Evolutionary conservation across 1,140 invertebrate species (phyloP), one percentile per base, ranked within the genome.

Genomic region (Oncopeltus fasciatus): DNA sequence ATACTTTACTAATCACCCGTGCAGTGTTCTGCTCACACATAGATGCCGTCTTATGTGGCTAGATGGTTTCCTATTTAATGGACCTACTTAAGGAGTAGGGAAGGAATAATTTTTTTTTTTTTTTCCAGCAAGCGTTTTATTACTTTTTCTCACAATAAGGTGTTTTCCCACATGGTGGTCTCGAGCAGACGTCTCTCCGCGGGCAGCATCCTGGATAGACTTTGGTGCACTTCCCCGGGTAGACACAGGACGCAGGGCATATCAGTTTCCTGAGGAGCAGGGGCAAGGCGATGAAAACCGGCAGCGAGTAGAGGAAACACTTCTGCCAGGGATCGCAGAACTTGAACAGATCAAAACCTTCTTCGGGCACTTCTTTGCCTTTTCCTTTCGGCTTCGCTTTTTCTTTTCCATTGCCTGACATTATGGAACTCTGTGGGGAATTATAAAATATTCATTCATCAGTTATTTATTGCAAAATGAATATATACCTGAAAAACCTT

Each of bases 271-370:
- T 60, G 12, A 60, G 16, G 1, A 31, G 2, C 12, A 8, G 47
- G 12, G 59, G 59, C 20, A 60, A 4, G 16, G 38, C 18, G 1
- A 60, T 3, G 2, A 60, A 18, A 14, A 60, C 11, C 9, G 59
- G 59, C 18, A 60, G 9, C 2, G 31, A 16, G 21, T 60, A 60
- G 4, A 60, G 2, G 2, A 60, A 21, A 21, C 29, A 60, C 21
- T 31, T 60, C 27, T 60, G 59, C 59, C 59, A 60, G 18, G 47
- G 47, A 49, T 49, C 47, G 24, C 47, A 49, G 24, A 49, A 49
- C 2, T 49, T 4, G 47, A 16, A 49, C n/a, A 14, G 14, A 14
- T 38, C 31, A 8, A 38, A 38, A 5, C 5, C 31, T 14, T 14
- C 31, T 38, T 38, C 31, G 5, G 31, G 31, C 14, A 8, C 14